A percentile compares a stretch with the other conserved stretches of the same genome.
These are phyloP conservation scores for Tinamus major DNA, from an alignment of 2,797 vertebrate genomes.

Conservation along the genomic window DNA sequence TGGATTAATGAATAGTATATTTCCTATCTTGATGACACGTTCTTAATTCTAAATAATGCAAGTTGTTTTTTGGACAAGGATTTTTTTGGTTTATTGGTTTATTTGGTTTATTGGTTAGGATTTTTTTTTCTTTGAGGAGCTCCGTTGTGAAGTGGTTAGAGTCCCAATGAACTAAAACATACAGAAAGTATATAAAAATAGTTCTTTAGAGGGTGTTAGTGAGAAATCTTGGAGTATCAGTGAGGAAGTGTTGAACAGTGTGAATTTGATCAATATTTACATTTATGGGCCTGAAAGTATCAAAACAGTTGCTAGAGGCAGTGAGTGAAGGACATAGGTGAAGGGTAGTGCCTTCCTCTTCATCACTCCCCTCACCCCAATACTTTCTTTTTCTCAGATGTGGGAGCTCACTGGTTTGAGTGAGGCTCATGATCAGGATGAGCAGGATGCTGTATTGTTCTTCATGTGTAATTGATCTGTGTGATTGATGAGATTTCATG, in stretches of 20 bases:
- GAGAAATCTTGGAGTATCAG: background rate
- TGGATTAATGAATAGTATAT: background rate
- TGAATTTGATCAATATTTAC: background rate
- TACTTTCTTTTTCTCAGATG: fast-evolving
- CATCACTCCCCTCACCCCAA: background rate
- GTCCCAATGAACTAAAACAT: background rate
- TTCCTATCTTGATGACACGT: background rate
- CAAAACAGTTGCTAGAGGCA: background rate
- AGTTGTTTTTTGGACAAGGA: background rate
- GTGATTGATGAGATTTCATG: background rate
- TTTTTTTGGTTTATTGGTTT: too few relatives aligned
- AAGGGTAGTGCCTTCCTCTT: background rate
- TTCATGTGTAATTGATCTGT: fast-evolving
- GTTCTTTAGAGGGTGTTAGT: background rate
- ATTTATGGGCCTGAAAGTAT: background rate
- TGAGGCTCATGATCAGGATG: background rate
- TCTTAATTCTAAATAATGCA: background rate
- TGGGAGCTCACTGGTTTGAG: fast-evolving
- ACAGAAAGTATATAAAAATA: background rate
- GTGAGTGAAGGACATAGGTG: background rate
- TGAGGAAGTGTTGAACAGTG: background rate
- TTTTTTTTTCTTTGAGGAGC: background rate
- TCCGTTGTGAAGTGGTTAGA: background rate
- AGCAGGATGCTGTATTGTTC: fast-evolving
- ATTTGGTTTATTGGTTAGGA: too few relatives aligned